Conservation (phyloP, 2,113 vertebrate genomes). For the Nannospalax galili region DNA sequence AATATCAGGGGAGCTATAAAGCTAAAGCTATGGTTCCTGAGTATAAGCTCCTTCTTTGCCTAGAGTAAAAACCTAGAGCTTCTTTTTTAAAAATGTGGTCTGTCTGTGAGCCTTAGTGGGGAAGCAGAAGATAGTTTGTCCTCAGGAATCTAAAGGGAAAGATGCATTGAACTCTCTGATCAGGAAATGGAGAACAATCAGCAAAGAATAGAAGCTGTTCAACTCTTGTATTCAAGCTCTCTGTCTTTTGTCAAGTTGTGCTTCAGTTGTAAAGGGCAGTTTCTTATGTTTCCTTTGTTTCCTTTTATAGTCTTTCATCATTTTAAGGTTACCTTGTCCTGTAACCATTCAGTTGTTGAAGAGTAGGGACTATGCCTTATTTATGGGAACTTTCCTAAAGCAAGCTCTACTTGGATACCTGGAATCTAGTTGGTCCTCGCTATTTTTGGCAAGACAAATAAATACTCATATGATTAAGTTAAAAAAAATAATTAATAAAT, state of each 20-base stretch:
- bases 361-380: neutral
- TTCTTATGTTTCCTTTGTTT: neutral
- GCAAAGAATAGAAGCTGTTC: neutral
- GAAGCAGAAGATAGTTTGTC: conserved; percentile 8
- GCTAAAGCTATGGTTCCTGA: neutral
- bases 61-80: neutral
- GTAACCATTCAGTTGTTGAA: neutral
- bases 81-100: neutral
- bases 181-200: neutral
- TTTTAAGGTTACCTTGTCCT: neutral
- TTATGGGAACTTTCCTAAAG: neutral
- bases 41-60: neutral
- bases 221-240: neutral
- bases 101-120: neutral
- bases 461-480: neutral
- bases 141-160: neutral
- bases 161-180: neutral
- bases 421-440: neutral
- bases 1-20: neutral
- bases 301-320: neutral
- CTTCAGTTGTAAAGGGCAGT: neutral
- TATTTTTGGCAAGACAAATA: neutral
- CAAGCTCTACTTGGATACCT: neutral
- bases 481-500: neutral
- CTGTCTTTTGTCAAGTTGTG: neutral